phyloP scores from a whole-genome alignment of 2,113 vertebrate genomes.

The Corynorhinus townsendii region DNA sequence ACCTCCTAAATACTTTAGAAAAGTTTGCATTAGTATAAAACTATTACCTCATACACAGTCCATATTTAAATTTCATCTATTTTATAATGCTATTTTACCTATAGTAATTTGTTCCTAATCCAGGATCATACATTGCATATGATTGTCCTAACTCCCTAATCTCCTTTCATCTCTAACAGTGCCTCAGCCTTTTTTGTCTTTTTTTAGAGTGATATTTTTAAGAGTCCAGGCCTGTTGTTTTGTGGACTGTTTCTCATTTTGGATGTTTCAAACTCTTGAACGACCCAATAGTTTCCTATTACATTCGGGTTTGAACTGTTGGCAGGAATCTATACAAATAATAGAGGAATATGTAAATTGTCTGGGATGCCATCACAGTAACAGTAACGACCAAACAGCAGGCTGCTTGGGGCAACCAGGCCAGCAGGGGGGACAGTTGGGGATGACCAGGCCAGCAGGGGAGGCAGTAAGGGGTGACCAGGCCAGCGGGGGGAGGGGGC shows the following conservation, averaged over 20 bases:
- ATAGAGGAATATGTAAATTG: no score
- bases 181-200: background rate
- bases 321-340: background rate
- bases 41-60: background rate
- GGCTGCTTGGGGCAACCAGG: no score
- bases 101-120: background rate
- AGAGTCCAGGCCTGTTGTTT: background rate
- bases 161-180: background rate
- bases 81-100: background rate
- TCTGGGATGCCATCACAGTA: no score
- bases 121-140: background rate
- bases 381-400: no score
- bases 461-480: no score
- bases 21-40: background rate
- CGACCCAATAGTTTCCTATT: background rate
- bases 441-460: no score
- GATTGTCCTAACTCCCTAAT: background rate
- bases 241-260: background rate
- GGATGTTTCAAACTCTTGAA: background rate
- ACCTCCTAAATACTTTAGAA: background rate
- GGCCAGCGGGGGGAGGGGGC: no score
- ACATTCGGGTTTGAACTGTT: background rate
- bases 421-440: no score
- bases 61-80: background rate
- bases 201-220: background rate